These are phyloP conservation scores for Mirza zaza DNA, from an alignment of 2,113 vertebrate species.

Conservation along the genomic window DNA sequence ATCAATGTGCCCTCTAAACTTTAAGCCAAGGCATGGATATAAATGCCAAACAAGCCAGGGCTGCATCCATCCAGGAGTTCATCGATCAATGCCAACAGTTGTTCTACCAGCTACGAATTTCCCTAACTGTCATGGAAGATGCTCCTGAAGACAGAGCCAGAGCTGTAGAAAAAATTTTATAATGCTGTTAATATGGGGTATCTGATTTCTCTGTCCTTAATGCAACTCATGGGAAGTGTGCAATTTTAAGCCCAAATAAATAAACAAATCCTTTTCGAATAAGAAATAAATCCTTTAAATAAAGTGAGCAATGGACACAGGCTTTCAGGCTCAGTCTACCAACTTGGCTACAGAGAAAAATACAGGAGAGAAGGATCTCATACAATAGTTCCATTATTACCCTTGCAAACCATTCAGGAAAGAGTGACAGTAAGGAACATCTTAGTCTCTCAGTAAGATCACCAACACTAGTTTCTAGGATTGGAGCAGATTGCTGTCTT, in stretches of 20 bases:
- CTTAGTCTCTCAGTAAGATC: neutral
- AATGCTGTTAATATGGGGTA: neutral
- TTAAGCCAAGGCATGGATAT: conserved; percentile 34
- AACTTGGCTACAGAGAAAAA: conserved; percentile 8
- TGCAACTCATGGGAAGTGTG: neutral
- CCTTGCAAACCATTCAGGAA: neutral
- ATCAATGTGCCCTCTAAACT: conserved; percentile 55
- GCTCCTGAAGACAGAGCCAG: neutral
- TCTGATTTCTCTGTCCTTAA: neutral
- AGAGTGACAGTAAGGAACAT: neutral
- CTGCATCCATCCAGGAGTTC: neutral
- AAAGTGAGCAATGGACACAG: neutral
- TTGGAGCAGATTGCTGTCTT: neutral
- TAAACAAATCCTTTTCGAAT: neutral
- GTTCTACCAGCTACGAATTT: neutral
- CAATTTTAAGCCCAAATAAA: conserved; percentile 12
- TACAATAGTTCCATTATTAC: neutral
- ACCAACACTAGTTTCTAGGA: neutral
- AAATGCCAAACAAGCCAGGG: conserved; percentile 44
- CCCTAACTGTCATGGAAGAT: neutral
- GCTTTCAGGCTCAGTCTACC: neutral
- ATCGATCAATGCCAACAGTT: conserved; percentile 48
- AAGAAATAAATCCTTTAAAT: conserved; percentile 4
- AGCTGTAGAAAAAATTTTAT: neutral
- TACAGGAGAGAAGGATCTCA: neutral